A percentile compares a stretch with the other conserved stretches of the same genome.
Evolutionary conservation across 2,113 vertebrate genomes (phyloP).

Genomic region (Gambusia affinis): DNA sequence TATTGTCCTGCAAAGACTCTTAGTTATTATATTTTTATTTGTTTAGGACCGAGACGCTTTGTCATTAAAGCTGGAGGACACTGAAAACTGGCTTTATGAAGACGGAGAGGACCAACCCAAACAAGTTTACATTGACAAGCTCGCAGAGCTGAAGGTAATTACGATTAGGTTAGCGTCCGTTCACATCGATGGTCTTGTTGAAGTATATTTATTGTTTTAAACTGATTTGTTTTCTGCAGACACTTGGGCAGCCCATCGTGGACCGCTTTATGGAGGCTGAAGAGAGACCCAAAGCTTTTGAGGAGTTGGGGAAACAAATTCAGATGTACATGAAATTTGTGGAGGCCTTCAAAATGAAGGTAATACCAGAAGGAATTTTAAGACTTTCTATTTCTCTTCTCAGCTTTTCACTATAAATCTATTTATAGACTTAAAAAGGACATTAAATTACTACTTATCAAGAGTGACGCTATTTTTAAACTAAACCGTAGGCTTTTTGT

Average conservation of each 20-base stretch:
- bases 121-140: conserved; percentile 95
- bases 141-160: conserved; percentile 89
- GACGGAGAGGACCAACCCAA: conserved; percentile 98
- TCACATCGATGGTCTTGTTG: rapidly evolving
- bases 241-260: conserved; percentile 91
- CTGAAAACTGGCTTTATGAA: conserved; percentile 97
- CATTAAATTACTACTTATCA: too few relatives aligned
- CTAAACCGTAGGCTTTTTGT: too few relatives aligned
- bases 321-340: conserved; percentile 96
- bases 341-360: conserved; percentile 94
- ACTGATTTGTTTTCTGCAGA: conserved; percentile 68
- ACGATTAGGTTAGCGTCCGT: not conserved
- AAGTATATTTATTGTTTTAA: not conserved
- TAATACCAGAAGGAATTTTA: conserved; percentile 42
- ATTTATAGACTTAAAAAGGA: too few relatives aligned
- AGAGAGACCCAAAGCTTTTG: conserved; percentile 94
- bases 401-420: not conserved
- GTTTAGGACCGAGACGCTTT: conserved; percentile 88
- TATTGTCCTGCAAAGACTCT: not conserved
- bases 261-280: conserved; percentile 89
- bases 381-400: not conserved
- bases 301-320: conserved; percentile 95
- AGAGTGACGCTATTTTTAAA: too few relatives aligned
- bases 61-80: conserved; percentile 91
- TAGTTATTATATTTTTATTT: not conserved